phyloP scores from a whole-genome alignment of 2,888 invertebrate genomes.

The Acholoe squamosa region DNA sequence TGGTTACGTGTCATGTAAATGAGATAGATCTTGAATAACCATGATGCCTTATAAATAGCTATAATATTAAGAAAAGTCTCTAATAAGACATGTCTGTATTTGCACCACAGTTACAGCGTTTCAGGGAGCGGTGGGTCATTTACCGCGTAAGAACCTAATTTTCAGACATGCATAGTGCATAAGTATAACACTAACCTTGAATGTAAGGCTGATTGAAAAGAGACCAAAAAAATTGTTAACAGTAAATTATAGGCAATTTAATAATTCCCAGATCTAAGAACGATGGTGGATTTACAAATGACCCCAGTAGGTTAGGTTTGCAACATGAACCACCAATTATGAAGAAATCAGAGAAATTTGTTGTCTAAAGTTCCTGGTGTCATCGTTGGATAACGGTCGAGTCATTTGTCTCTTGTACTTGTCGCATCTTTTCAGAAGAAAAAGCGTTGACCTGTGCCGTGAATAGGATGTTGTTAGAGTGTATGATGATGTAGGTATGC shows the following conservation, averaged over 20 bases:
- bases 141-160: not conserved
- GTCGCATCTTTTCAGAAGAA: conserved; percentile 38
- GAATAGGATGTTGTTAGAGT: conserved; percentile 8
- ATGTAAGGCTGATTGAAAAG: not conserved
- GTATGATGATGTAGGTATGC: conserved; percentile 25
- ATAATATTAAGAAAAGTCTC: not conserved
- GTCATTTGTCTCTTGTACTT: conserved; percentile 23
- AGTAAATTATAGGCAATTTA: no score
- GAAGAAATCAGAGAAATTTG: no score
- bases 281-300: no score
- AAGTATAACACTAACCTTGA: not conserved
- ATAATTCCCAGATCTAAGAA: no score
- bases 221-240: not conserved
- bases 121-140: not conserved
- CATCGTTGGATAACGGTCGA: not conserved
- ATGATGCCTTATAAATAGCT: no score
- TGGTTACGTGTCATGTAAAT: no score
- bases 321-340: no score
- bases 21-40: no score
- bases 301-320: no score
- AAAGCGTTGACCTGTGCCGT: conserved; percentile 27
- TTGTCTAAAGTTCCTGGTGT: no score
- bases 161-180: not conserved
- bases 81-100: conserved; percentile 12
- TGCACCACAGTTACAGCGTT: conserved; percentile 40